Evolutionary conservation across 2,888 invertebrate genomes (phyloP).

Genomic region (Mythimna albipuncta): DNA sequence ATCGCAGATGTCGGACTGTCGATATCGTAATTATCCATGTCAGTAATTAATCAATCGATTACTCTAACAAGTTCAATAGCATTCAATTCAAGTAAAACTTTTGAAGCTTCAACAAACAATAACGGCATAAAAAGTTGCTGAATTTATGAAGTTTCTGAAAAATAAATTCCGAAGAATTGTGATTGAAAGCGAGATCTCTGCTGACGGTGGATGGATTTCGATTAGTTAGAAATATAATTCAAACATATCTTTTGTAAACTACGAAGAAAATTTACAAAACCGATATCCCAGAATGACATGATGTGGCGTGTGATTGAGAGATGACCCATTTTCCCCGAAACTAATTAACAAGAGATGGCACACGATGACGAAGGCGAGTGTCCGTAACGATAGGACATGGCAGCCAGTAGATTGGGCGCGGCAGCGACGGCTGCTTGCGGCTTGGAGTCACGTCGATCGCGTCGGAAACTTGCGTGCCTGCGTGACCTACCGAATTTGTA

Average conservation of each 20-base stretch:
- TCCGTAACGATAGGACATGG: conserved; percentile 20
- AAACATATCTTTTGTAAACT: conserved; percentile 6
- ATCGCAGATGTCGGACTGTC: not conserved
- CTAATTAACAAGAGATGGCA: conserved; percentile 46
- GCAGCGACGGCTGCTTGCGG: conserved; percentile 31
- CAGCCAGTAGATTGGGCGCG: conserved; percentile 46
- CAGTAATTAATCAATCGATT: conserved; percentile 22
- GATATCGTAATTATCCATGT: conserved; percentile 3
- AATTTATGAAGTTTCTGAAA: not conserved
- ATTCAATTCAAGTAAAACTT: conserved; percentile 5
- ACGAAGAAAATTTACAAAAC: conserved; percentile 17
- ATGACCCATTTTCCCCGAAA: conserved; percentile 48
- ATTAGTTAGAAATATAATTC: too few relatives aligned
- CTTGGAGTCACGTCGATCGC: conserved; percentile 39
- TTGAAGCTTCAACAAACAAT: not conserved
- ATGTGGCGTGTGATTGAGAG: conserved; percentile 45
- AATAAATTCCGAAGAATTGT: not conserved
- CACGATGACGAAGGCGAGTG: conserved; percentile 27
- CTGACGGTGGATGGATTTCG: not conserved
- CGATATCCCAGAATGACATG: conserved; percentile 25
- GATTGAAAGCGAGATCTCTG: not conserved
- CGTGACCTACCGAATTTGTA: conserved; percentile 73
- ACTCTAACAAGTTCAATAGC: not conserved
- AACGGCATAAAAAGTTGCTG: not conserved
- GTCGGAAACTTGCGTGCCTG: conserved; percentile 57